Conservation (phyloP, 2,113 vertebrate genomes). For the Anarrhichthys ocellatus region DNA sequence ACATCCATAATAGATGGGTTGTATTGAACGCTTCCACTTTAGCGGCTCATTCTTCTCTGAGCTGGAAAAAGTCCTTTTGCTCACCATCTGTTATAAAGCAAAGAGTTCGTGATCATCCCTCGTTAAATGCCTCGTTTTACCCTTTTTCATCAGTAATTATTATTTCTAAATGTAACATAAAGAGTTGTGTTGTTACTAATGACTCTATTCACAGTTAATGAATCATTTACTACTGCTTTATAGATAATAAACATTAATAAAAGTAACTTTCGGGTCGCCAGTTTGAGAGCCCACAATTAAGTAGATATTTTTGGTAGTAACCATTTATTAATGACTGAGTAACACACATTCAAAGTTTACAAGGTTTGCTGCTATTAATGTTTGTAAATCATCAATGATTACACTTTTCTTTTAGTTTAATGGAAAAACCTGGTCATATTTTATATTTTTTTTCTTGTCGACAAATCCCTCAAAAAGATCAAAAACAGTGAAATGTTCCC, state of each 20-base stretch:
- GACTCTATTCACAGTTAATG: background rate
- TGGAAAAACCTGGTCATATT: background rate
- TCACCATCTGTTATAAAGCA: slow-evolving; percentile 12
- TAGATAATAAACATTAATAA: background rate
- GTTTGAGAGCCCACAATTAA: background rate
- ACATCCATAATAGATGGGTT: slow-evolving; percentile 71
- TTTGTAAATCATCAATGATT: background rate
- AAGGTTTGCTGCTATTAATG: background rate
- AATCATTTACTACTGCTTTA: background rate
- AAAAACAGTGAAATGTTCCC: background rate
- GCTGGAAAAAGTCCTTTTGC: slow-evolving; percentile 29
- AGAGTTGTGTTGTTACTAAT: slow-evolving; percentile 1
- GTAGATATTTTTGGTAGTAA: background rate
- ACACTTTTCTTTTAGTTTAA: background rate
- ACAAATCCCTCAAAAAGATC: background rate
- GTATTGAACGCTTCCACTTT: slow-evolving; percentile 61
- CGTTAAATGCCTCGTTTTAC: background rate
- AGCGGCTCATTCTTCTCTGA: slow-evolving; percentile 52
- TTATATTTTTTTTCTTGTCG: background rate
- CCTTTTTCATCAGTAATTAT: background rate
- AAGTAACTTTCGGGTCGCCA: background rate
- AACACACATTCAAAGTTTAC: background rate
- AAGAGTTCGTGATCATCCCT: background rate
- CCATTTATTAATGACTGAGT: background rate
- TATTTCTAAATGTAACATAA: background rate